Evolutionary conservation across 2,113 vertebrate genomes (phyloP).

Genomic region (Litocranius walleri): DNA sequence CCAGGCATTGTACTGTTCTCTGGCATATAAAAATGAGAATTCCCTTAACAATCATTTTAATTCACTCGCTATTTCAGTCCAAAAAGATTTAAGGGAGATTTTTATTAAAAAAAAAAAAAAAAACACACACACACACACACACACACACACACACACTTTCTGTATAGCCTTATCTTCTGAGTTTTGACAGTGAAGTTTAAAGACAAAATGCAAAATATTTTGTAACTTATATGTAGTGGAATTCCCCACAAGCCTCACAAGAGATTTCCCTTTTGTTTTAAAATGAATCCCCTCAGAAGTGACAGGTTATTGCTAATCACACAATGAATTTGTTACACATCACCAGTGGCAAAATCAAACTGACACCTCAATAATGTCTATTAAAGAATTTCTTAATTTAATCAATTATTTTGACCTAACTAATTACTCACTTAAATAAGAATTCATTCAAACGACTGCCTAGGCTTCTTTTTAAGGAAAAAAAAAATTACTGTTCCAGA

Average conservation of each 20-base stretch:
- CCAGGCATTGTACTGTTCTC: not conserved
- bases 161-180: not conserved
- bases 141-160: not conserved
- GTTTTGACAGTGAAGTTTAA: not conserved
- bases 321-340: constrained; percentile 19
- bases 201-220: constrained; percentile 17
- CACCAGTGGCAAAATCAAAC: constrained; percentile 32
- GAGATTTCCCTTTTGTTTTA: not conserved
- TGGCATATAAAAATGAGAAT: not conserved
- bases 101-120: not conserved
- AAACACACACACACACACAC: too few species aligned
- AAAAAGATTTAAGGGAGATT: not conserved
- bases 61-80: not conserved
- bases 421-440: constrained; percentile 68
- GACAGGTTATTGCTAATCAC: constrained; percentile 41
- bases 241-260: not conserved
- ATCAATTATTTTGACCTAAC: constrained; percentile 69
- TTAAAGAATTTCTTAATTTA: constrained; percentile 65
- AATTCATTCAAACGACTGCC: constrained; percentile 51
- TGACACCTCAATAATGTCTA: constrained; percentile 62
- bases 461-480: not conserved
- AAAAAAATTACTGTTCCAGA: not conserved
- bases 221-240: not conserved
- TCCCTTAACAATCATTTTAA: not conserved
- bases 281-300: not conserved